A percentile compares a stretch with the other conserved stretches of the same genome.
Conservation (phyloP, 2,113 vertebrate species). For the Morphnarchus princeps region DNA sequence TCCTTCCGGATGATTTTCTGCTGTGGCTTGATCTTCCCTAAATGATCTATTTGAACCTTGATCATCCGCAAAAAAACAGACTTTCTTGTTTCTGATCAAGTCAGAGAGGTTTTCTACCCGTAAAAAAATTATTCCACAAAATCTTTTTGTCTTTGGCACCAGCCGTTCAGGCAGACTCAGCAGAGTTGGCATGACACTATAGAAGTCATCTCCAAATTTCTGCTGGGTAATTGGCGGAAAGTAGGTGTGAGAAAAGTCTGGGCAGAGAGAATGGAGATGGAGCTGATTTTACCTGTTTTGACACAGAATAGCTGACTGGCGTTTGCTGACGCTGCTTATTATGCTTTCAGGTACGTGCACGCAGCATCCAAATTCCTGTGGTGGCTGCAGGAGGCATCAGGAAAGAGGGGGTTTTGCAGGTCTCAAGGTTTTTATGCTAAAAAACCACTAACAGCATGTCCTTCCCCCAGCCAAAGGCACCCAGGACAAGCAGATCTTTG, state of each 20-base stretch:
- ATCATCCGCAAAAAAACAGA: background rate
- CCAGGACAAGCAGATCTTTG: background rate
- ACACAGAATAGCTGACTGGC: background rate
- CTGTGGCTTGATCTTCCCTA: background rate
- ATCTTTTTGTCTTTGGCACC: background rate
- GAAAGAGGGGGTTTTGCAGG: background rate
- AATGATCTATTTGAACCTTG: background rate
- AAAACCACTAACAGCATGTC: background rate
- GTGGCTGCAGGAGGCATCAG: background rate
- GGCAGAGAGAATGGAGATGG: background rate
- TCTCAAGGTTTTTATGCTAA: background rate
- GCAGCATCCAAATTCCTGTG: background rate
- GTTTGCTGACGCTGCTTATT: background rate
- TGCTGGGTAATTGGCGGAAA: background rate
- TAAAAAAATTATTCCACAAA: background rate
- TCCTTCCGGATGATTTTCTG: background rate
- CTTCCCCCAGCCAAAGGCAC: background rate
- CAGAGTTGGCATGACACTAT: background rate
- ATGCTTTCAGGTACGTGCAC: background rate
- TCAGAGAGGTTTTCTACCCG: background rate
- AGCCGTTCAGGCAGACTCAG: background rate
- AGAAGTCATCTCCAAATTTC: background rate
- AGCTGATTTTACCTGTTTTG: background rate
- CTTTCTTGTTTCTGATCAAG: too few relatives aligned
- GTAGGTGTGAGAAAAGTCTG: background rate